Conservation (phyloP, 92 coral and sea anemone genomes). For the Phenganax marumi region DNA sequence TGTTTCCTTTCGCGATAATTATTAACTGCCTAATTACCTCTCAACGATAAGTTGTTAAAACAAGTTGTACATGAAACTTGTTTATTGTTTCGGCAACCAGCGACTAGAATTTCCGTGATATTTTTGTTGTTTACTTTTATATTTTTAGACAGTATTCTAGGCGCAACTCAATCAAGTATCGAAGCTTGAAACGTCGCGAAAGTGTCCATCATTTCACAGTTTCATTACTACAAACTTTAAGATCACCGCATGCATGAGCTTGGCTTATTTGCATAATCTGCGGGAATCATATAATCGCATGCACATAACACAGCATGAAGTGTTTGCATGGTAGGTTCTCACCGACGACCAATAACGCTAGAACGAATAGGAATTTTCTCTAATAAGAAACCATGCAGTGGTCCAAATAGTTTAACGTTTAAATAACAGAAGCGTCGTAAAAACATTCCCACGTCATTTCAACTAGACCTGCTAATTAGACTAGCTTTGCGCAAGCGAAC, state of each 20-base stretch:
- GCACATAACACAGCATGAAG: neutral
- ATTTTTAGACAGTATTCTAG: too few relatives aligned
- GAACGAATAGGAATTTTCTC: neutral
- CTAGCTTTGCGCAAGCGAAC: neutral
- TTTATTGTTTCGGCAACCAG: slow-evolving; percentile 1
- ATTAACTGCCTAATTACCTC: slow-evolving; percentile 3
- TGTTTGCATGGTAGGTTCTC: neutral
- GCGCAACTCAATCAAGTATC: too few relatives aligned
- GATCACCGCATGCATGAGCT: neutral
- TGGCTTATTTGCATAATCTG: neutral
- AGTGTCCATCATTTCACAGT: too few relatives aligned
- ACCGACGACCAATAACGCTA: neutral
- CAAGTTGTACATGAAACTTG: neutral
- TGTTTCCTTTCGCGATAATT: neutral
- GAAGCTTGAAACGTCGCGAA: too few relatives aligned
- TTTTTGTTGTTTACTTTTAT: too few relatives aligned
- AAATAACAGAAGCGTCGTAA: too few relatives aligned
- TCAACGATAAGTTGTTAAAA: neutral
- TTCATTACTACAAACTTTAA: neutral
- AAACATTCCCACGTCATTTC: neutral
- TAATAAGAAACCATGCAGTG: neutral
- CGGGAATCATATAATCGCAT: neutral
- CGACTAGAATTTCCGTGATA: neutral
- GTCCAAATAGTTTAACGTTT: too few relatives aligned
- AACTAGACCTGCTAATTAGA: neutral